Conservation (phyloP, 2,797 vertebrate genomes). For the Nothura maculosa region DNA sequence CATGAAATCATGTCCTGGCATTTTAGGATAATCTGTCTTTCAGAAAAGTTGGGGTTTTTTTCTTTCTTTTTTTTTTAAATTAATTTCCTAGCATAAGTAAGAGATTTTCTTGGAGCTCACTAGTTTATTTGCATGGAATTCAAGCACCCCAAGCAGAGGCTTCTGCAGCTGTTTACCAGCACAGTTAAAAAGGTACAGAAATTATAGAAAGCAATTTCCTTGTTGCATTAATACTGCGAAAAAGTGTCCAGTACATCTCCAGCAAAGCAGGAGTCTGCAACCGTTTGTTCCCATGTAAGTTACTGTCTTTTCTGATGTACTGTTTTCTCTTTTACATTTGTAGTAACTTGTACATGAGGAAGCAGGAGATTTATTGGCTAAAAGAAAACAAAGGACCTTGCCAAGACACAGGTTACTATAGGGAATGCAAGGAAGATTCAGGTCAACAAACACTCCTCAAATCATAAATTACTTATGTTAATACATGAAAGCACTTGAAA, state of each 20-base stretch:
- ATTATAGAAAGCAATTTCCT: background rate
- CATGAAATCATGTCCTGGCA: background rate
- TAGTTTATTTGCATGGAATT: background rate
- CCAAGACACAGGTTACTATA: conserved; percentile 33
- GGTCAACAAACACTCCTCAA: conserved; percentile 37
- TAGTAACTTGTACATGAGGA: conserved; percentile 16
- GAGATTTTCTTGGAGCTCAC: background rate
- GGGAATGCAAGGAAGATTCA: conserved; percentile 31
- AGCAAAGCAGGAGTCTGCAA: background rate
- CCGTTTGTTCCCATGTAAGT: background rate
- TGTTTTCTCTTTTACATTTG: conserved; percentile 25
- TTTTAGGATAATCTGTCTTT: background rate
- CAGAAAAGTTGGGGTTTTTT: background rate
- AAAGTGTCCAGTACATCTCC: background rate
- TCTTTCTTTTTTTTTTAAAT: background rate
- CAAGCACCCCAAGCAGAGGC: background rate
- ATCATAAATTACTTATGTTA: conserved; percentile 30
- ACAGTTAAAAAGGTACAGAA: background rate
- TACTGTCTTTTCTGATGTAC: conserved; percentile 1
- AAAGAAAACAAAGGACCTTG: background rate
- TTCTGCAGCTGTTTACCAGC: background rate
- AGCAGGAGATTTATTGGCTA: conserved; percentile 25
- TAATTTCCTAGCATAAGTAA: background rate
- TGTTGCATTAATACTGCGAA: background rate
- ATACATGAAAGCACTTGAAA: conserved; percentile 48